These are phyloP conservation scores for Spea multiplicata DNA, from an alignment of 2,113 vertebrate genomes.

Conservation along the genomic window DNA sequence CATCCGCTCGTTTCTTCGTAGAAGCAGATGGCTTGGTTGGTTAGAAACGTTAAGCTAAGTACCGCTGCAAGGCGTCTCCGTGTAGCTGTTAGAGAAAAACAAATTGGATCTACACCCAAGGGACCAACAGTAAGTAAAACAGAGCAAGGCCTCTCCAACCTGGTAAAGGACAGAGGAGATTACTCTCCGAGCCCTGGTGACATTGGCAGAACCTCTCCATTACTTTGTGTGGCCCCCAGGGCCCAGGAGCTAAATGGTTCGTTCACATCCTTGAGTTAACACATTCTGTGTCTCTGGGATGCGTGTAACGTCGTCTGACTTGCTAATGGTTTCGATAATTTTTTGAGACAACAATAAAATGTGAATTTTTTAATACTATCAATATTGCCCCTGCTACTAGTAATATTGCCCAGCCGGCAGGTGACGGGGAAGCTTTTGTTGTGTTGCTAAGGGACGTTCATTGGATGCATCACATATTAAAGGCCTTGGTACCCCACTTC, in stretches of 20 bases:
- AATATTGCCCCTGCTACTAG: no score
- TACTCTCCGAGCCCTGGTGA: neutral
- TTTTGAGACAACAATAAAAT: no score
- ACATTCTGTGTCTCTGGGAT: no score
- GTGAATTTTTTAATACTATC: no score
- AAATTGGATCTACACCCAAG: conserved; percentile 34
- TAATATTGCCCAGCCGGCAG: no score
- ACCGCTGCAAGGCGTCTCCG: conserved; percentile 18
- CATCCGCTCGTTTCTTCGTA: neutral
- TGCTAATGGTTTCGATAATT: no score
- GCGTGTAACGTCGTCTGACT: no score
- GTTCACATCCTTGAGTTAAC: no score
- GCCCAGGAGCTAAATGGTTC: neutral
- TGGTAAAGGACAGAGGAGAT: neutral
- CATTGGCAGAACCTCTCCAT: neutral
- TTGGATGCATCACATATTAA: no score
- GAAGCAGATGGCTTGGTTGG: conserved; percentile 32
- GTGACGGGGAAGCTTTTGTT: no score
- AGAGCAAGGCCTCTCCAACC: neutral
- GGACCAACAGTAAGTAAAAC: neutral
- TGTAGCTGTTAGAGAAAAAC: conserved; percentile 13
- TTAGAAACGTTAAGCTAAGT: neutral
- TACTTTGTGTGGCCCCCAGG: neutral
- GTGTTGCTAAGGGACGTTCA: no score
- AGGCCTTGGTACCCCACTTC: no score